Base-by-base conservation (phyloP, 2,888 invertebrate species). In the Chrysolina oricalcia region DNA sequence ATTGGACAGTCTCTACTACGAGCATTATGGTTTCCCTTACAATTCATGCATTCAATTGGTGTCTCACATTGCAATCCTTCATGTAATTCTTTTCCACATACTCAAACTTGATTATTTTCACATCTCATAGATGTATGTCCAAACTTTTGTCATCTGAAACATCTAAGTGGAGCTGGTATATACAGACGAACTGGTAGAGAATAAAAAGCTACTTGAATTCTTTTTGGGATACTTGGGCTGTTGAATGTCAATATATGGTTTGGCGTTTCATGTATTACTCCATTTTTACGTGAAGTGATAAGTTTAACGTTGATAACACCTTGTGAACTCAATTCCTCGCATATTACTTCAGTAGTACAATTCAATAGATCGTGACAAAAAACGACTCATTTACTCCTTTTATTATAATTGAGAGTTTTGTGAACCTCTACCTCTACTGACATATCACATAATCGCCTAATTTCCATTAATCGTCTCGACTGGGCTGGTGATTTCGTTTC, bases 101-200 rank as follows among this genome's bases (percentile, higher is more conserved):
- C 50, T 67, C 78, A 78, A 6, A 66, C 17, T 40, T 62, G 48
- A 8, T 48, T 63, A 23, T 74, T 41, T 2, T 5, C 21, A 43
- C 78, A 79, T n/a, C 59, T n/a, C n/a, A n/a, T n/a, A n/a, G n/a
- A n/a, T n/a, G n/a, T n/a, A n/a, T n/a, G n/a, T 2, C 74, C 75
- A 15, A 79, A 43, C 80, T n/a, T n/a, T n/a, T n/a, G n/a, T n/a
- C n/a, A n/a, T n/a, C n/a, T n/a, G n/a, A n/a, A n/a, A n/a, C n/a
- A 80, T 5, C 75, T 62, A 40, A 80, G 0, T 13, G 68, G 62
- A 11, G 68, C 21, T 50, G 68, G 19, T 40, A 68, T 68, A 17
- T 56, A 68, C 6, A 56, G 9, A 19, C 56, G 27, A 19, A 68
- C 68, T 19, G n/a, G n/a, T 10, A 69, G 19, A 11, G 5, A 0